Evolutionary conservation across 2,113 vertebrate species (phyloP).

Genomic region (Thalassarche chlororhynchos): DNA sequence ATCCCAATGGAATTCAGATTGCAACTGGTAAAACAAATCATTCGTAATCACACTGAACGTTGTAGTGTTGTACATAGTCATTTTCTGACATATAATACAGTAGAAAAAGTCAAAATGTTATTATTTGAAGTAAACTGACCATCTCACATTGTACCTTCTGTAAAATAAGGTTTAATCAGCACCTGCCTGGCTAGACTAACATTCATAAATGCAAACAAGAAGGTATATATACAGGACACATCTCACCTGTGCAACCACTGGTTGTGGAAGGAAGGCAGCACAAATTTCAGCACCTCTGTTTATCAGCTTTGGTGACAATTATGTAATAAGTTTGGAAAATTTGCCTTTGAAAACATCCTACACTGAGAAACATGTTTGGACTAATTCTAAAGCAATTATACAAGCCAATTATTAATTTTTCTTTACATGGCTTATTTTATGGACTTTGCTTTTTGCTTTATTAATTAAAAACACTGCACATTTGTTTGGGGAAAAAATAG

Average conservation of each 20-base stretch:
- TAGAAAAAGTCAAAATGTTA: background rate
- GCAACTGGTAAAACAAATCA: background rate
- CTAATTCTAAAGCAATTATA: background rate
- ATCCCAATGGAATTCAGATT: slow-evolving; percentile 11
- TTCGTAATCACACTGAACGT: background rate
- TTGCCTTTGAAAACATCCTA: background rate
- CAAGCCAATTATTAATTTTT: background rate
- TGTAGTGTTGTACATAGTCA: background rate
- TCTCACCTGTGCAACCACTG: background rate
- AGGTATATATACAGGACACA: background rate
- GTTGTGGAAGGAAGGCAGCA: background rate
- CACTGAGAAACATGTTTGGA: background rate
- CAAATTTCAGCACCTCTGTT: background rate
- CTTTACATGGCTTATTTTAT: background rate
- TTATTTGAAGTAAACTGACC: background rate
- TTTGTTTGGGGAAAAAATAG: background rate
- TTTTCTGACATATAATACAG: background rate
- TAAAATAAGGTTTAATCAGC: background rate
- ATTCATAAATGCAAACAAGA: background rate
- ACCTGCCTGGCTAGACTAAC: background rate
- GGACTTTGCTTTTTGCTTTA: background rate
- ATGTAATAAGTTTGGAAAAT: background rate
- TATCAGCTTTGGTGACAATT: background rate
- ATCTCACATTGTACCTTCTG: background rate
- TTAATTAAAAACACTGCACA: background rate